These are phyloP conservation scores for Caenorhabditis wallacei DNA, from an alignment of 2,888 invertebrate genomes.

Conservation along the genomic window DNA sequence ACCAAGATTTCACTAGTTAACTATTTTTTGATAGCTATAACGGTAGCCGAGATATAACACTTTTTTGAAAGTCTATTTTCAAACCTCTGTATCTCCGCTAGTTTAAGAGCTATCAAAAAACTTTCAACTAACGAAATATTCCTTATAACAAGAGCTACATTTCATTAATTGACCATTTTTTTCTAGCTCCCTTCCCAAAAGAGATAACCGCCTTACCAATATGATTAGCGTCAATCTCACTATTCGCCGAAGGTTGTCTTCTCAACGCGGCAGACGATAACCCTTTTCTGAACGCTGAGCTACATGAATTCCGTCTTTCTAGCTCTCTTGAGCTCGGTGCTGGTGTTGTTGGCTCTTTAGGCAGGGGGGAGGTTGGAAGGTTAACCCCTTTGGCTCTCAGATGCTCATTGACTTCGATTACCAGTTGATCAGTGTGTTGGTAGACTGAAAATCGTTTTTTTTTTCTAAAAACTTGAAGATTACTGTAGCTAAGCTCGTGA, in stretches of 20 bases:
- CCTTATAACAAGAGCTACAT: no score
- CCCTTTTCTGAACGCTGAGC: conserved; percentile 73
- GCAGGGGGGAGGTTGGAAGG: conserved; percentile 21
- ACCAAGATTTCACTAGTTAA: no score
- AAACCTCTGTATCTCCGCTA: no score
- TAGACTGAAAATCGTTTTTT: conserved; percentile 10
- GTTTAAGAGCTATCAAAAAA: no score
- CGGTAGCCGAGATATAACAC: no score
- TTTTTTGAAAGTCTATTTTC: no score
- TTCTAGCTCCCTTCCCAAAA: no score
- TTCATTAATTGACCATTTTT: no score
- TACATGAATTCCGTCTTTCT: conserved; percentile 70
- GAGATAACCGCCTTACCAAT: no score
- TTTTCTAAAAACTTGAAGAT: background rate
- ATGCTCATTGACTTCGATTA: conserved; percentile 19
- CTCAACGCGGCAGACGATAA: conserved; percentile 84
- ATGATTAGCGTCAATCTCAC: conserved; percentile 73
- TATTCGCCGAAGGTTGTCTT: conserved; percentile 81
- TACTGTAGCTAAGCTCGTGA: no score
- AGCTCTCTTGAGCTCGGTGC: conserved; percentile 35
- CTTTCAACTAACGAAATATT: no score
- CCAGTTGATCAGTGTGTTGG: conserved; percentile 24
- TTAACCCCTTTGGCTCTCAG: conserved; percentile 23
- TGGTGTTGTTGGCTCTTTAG: conserved; percentile 16
- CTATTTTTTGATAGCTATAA: no score